phyloP scores from a whole-genome alignment of 2,888 invertebrate species.

The Nomada hirtipes region DNA sequence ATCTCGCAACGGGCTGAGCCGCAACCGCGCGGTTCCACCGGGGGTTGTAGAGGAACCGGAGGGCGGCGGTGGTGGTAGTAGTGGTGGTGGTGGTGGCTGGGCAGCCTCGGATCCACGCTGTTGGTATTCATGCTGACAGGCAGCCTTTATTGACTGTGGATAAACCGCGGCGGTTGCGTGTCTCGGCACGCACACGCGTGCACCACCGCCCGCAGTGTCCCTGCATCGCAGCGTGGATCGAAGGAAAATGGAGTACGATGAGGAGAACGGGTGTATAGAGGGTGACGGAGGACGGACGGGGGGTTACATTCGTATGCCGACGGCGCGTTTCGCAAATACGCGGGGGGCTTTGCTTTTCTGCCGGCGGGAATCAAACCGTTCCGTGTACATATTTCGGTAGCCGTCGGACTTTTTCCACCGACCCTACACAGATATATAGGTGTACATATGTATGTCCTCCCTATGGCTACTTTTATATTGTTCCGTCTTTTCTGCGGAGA shows the following conservation, averaged over 20 bases:
- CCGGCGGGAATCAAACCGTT: slow-evolving; percentile 68
- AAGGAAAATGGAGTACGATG: slow-evolving; percentile 19
- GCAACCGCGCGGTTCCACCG: slow-evolving; percentile 21
- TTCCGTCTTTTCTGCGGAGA: background rate
- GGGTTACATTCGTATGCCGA: slow-evolving; percentile 70
- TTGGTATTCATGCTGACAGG: slow-evolving; percentile 82
- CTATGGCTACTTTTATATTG: background rate
- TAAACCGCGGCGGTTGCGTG: slow-evolving; percentile 75
- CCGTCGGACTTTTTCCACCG: slow-evolving; percentile 16
- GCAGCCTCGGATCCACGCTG: slow-evolving; percentile 66
- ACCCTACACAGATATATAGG: background rate
- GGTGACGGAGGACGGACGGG: background rate
- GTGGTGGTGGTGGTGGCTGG: slow-evolving; percentile 17
- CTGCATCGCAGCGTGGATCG: slow-evolving; percentile 4
- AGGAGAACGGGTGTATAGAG: background rate
- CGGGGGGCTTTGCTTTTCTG: slow-evolving; percentile 69
- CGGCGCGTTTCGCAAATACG: slow-evolving; percentile 70
- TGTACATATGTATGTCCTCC: too few relatives aligned
- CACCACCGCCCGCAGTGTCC: slow-evolving; percentile 1
- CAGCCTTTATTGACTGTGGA: slow-evolving; percentile 82
- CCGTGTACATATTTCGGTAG: slow-evolving; percentile 57
- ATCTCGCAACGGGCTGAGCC: slow-evolving; percentile 67
- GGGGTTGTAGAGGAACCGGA: background rate
- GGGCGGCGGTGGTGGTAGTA: slow-evolving; percentile 1
- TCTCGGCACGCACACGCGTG: slow-evolving; percentile 56